Percentiles rank a stretch among this genome's conserved stretches.
Conservation (phyloP, 2,113 vertebrate genomes). For the Halichoerus grypus region DNA sequence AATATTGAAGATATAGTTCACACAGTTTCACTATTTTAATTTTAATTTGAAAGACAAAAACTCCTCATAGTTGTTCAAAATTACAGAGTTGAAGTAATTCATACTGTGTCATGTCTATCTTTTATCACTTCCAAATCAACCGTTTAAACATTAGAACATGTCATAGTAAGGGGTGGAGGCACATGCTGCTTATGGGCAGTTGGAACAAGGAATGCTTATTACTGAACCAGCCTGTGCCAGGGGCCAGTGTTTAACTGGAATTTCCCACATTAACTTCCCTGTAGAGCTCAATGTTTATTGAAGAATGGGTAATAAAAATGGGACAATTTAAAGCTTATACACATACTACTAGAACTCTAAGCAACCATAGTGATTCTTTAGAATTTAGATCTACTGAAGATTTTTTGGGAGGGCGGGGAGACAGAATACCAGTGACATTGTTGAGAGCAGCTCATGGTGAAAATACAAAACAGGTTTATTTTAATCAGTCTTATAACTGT, state of each 20-base stretch:
- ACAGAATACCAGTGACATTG: neutral
- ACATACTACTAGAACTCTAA: neutral
- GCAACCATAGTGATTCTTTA: neutral
- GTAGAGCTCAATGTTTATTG: neutral
- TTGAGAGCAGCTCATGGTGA: neutral
- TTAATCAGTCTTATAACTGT: neutral
- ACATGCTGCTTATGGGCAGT: neutral
- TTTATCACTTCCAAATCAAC: neutral
- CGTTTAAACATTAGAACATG: neutral
- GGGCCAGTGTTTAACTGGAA: neutral
- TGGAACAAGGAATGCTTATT: neutral
- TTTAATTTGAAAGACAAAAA: neutral
- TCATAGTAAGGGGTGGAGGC: neutral
- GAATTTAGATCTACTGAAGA: neutral
- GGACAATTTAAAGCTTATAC: neutral
- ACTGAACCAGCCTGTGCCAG: neutral
- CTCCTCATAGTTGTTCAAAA: neutral
- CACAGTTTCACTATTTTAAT: neutral
- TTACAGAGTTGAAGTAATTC: neutral
- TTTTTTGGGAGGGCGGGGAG: neutral
- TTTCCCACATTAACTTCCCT: neutral
- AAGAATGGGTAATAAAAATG: neutral
- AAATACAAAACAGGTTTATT: neutral
- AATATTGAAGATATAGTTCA: neutral
- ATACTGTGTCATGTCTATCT: neutral